Base-by-base conservation (phyloP, 1,140 invertebrate species). In the Schlechtendalia chinensis region DNA sequence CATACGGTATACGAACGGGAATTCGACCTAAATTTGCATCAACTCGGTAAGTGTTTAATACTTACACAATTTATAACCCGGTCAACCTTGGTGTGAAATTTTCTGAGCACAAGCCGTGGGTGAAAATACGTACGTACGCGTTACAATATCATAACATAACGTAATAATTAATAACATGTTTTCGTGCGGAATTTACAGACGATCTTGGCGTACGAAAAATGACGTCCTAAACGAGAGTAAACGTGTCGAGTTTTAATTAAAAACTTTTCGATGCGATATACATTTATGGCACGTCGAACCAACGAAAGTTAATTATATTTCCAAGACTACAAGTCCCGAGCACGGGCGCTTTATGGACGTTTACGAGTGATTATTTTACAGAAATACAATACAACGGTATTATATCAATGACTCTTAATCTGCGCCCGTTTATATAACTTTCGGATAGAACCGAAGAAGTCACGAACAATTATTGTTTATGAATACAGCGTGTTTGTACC, bases 21-120 rank as follows among this genome's bases (percentile, higher is more conserved):
- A 77, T 77, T 45, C 22, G 56, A 56, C 72, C 72, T 59, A 17
- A 39, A 69, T 69, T 50, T 69, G 54, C 39, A 45, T 45, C 14
- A 24, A 56, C 29, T 74, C 32, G 32, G 71, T 75, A 39, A 75
- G n/a, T 58, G 59, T 16, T 74, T 3, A 58, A 77, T 58, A 39
- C 39, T 77, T 77, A 77, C 72, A 59, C 45, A 6, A 77, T 77
- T 39, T 16, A 14, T 24, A 39, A 75, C n/a, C 54, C 14, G 17
- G 72, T 77, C 58, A 59, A 77, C 72, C 72, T 77, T 77, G n/a
- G 72, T 39, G 14, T 12, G n/a, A 17, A 59, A 59, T 39, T 58
- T 58, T n/a, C n/a, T 45, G 8, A 24, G 5, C 22, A 19, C 54
- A 8, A 32, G 10, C 50, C 53, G 54, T 39, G 12, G 10, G 27